Conservation (phyloP, 2,113 vertebrate species). For the Lipotes vexillifer region DNA sequence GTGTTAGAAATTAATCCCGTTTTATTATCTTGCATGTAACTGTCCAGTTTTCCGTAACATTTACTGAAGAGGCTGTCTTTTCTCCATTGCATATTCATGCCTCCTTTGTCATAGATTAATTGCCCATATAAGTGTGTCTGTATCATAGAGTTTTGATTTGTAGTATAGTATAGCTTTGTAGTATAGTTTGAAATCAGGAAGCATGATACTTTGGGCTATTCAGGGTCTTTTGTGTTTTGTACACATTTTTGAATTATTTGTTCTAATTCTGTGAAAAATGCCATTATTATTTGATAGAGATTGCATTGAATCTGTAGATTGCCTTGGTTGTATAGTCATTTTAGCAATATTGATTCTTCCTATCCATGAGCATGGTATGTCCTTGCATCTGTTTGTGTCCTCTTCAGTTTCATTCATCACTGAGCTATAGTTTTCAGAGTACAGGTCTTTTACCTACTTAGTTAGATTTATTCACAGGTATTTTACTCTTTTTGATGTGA, state of each 20-base stretch:
- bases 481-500: background rate
- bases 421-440: background rate
- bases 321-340: background rate
- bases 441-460: background rate
- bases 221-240: no score
- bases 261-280: no score
- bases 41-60: background rate
- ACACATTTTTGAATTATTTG: no score
- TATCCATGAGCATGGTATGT: background rate
- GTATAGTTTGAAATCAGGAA: no score
- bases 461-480: background rate
- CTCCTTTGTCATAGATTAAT: no score
- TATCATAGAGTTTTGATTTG: no score
- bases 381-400: background rate
- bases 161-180: no score
- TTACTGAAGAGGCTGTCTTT: no score
- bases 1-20: background rate
- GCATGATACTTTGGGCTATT: no score
- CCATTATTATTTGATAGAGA: no score
- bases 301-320: background rate
- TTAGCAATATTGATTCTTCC: background rate
- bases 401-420: background rate
- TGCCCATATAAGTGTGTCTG: no score
- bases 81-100: no score
- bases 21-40: background rate